phyloP scores from a whole-genome alignment of 2,797 vertebrate species.

The Novumbra hubbsi region DNA sequence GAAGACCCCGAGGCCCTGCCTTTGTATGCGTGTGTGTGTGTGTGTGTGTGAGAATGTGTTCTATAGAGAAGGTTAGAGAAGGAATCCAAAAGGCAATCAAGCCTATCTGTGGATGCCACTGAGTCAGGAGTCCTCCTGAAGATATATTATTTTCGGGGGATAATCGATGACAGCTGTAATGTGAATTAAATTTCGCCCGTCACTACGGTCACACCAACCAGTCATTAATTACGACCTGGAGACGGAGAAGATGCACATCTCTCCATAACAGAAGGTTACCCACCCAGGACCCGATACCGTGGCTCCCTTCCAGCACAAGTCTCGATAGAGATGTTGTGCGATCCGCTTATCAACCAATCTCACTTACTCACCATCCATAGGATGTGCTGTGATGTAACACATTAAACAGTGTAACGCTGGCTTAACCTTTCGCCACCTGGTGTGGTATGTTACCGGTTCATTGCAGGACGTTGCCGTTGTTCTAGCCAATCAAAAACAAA shows the following conservation, averaged over 20 bases:
- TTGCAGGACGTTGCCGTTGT: no score
- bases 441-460: no score
- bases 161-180: conserved; percentile 23
- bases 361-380: no score
- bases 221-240: neutral
- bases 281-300: no score
- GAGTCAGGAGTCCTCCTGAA: conserved; percentile 35
- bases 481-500: no score
- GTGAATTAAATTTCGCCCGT: conserved; percentile 34
- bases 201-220: conserved; percentile 29
- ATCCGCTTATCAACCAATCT: no score
- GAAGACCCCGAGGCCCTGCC: conserved; percentile 47
- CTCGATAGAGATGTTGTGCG: no score
- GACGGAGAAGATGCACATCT: neutral
- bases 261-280: no score
- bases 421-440: no score
- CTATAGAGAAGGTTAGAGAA: conserved; percentile 37
- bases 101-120: conserved; percentile 42
- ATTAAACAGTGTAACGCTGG: no score
- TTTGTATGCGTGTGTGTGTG: conserved; percentile 2
- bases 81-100: conserved; percentile 57
- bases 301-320: neutral
- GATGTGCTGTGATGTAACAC: no score
- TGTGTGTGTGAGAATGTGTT: neutral
- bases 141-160: conserved; percentile 33